Conservation (phyloP, 2,113 vertebrate species). For the Cynopterus brachyotis region DNA sequence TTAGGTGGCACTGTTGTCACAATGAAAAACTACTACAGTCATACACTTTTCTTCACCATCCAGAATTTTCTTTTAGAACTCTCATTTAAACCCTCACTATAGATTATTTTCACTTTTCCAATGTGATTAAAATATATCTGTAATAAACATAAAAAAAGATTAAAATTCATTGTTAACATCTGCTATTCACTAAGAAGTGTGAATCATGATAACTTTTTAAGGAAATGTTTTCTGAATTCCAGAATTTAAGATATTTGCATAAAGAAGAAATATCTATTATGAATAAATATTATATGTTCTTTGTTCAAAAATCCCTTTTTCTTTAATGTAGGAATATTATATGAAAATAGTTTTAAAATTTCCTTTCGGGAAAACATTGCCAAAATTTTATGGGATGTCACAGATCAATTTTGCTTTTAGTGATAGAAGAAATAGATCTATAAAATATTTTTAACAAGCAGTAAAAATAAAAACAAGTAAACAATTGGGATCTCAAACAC, state of each 20-base stretch:
- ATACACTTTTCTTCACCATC: background rate
- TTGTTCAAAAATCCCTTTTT: slow-evolving; percentile 8
- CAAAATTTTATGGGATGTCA: background rate
- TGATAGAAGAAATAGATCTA: background rate
- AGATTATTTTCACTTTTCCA: slow-evolving; percentile 55
- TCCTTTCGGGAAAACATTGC: background rate
- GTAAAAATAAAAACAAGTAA: background rate
- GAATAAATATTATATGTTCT: slow-evolving; percentile 44
- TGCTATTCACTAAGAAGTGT: slow-evolving; percentile 58
- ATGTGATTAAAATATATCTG: slow-evolving; percentile 64
- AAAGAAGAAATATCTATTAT: slow-evolving; percentile 28
- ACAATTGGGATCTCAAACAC: background rate
- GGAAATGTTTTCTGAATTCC: slow-evolving; percentile 1
- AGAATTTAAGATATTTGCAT: slow-evolving; percentile 30
- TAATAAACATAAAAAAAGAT: slow-evolving; percentile 62
- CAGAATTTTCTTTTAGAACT: background rate
- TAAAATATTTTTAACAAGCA: background rate
- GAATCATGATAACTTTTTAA: slow-evolving; percentile 62
- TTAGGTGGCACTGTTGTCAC: slow-evolving; percentile 88
- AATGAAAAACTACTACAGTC: slow-evolving; percentile 67
- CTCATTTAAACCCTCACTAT: background rate
- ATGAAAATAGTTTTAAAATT: background rate
- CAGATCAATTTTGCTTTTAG: background rate
- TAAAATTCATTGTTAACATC: slow-evolving; percentile 70
- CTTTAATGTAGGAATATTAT: background rate